Conservation (phyloP, 2,888 invertebrate genomes). For the Alloscopus bannaensis region DNA sequence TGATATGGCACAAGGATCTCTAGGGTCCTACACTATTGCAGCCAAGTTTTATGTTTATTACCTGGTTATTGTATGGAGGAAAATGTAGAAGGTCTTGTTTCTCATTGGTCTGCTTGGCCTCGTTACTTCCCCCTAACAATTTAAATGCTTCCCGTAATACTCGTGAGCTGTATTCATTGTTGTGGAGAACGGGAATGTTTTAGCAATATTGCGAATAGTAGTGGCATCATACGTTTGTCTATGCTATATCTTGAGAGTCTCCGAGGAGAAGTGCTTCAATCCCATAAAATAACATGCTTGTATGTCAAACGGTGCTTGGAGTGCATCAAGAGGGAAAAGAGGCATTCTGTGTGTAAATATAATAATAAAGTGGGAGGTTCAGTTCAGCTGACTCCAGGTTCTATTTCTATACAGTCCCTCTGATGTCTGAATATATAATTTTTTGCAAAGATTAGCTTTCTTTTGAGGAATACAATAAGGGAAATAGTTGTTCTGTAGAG, state of each 20-base stretch:
- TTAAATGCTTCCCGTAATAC: conserved; percentile 6
- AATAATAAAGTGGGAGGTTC: conserved; percentile 18
- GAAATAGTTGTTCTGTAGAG: not conserved
- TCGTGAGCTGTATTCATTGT: not conserved
- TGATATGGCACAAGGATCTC: too few species aligned
- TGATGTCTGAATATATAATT: too few species aligned
- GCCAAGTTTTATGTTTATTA: conserved; percentile 48
- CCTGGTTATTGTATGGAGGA: conserved; percentile 28
- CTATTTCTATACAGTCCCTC: not conserved
- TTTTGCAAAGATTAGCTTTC: conserved; percentile 28
- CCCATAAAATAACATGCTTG: not conserved
- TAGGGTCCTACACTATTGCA: conserved; percentile 24
- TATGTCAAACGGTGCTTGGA: not conserved
- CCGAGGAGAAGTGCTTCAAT: conserved; percentile 12
- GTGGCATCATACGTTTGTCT: too few species aligned
- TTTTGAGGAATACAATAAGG: conserved; percentile 10
- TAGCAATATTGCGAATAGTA: not conserved
- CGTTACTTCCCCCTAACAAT: not conserved
- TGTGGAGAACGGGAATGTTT: conserved; percentile 13
- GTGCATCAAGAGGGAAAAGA: not conserved
- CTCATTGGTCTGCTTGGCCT: not conserved
- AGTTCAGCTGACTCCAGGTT: not conserved
- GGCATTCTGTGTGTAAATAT: conserved; percentile 4
- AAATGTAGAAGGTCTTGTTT: conserved; percentile 1
- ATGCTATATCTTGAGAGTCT: conserved; percentile 6